Evolutionary conservation across 2,888 invertebrate species (phyloP).

Genomic region (Horisme vitalbata): DNA sequence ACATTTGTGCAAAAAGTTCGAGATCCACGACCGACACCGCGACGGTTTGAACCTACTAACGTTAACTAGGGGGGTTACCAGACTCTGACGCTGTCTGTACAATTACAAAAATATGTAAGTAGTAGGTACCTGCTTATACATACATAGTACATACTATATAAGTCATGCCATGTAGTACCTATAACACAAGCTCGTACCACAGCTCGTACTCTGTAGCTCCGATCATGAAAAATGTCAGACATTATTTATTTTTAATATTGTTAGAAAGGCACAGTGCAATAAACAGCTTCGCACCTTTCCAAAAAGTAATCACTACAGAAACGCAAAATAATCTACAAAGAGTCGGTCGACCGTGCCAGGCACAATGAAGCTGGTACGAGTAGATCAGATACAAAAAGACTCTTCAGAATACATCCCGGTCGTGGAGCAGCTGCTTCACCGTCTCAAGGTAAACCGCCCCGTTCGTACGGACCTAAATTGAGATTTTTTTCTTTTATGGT

Average conservation of each 20-base stretch:
- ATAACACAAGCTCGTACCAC: too few species aligned
- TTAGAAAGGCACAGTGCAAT: neutral
- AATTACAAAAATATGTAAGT: too few species aligned
- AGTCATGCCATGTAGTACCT: too few species aligned
- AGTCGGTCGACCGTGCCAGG: constrained; percentile 23
- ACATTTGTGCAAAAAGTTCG: too few species aligned
- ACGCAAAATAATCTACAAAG: constrained; percentile 22
- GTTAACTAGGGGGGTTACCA: too few species aligned
- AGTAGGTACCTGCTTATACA: too few species aligned
- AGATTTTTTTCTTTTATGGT: constrained; percentile 42
- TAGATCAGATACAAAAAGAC: constrained; percentile 70
- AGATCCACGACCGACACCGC: too few species aligned
- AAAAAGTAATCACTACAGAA: constrained; percentile 14
- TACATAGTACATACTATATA: too few species aligned
- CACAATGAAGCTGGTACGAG: constrained; percentile 52
- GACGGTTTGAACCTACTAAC: too few species aligned
- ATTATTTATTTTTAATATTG: constrained; percentile 8
- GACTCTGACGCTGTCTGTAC: too few species aligned
- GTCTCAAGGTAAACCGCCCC: constrained; percentile 73
- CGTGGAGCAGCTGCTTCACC: constrained; percentile 62
- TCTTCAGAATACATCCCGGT: constrained; percentile 68
- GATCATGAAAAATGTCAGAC: too few species aligned
- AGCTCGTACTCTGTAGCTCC: too few species aligned
- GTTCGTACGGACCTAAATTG: constrained; percentile 58
- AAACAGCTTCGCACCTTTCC: constrained; percentile 17